Base-by-base conservation (phyloP, 1,140 invertebrate genomes). In the Musca domestica region DNA sequence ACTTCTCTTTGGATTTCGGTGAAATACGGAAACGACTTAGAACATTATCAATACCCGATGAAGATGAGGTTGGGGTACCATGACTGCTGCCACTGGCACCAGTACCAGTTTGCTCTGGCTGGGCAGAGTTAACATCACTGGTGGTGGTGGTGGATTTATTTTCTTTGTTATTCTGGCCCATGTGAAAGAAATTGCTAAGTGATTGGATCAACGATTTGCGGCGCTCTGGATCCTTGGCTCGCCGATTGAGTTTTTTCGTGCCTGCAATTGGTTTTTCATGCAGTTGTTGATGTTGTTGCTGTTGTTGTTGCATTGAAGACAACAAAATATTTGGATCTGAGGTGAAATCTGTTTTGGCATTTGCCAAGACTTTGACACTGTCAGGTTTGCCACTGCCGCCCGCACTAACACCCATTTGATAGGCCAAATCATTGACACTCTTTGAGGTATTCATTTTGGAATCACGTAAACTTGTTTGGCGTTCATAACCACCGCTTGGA, bases 201-300 rank as follows among this genome's bases (percentile, higher is more conserved):
- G 92, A 89, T 83, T 93, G 92, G 71, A 94, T 94, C 48, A 94
- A 89, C 78, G 92, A 93, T 75, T 91, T 91, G 51, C 91, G 83
- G 67, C 92, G 84, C 70, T 92, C 90, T 0, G 87, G 85, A 77
- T 92, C 90, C 76, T 86, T 87, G 58, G 77, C 72, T 64, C 86
- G 86, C 69, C 84, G 84, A 71, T 83, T 84, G 14, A 74, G 72
- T 72, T 76, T 78, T 41, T 41, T 41, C 6, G 34, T 41, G 6
- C 27, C 27, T 4, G 27, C 58, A 46, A n/a, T 67, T 70, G n/a
- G n/a, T 41, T 19, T 80, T 73, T 5, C 5, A 5, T 41, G 34
- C n/a, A n/a, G n/a, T 12, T 41, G 34, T 41, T 41, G 34, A 10
- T 41, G 34, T 12, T 41, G 34, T 12, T 41, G 34, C 4, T 7